Base-by-base conservation (phyloP, 2,888 invertebrate species). In the Ectemnius cavifrons region DNA sequence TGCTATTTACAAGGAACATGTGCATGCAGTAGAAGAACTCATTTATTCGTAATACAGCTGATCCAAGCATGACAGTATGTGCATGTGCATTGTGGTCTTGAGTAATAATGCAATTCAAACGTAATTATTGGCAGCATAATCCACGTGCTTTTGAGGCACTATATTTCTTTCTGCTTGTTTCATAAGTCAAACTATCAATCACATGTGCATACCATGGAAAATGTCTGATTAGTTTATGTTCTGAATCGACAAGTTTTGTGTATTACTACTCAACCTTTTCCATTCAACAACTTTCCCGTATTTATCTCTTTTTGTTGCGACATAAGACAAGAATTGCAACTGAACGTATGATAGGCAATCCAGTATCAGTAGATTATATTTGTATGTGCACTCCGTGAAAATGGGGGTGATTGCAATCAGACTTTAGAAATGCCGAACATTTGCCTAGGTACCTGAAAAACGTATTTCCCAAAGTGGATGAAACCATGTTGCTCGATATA, bases 381-480 rank as follows among this genome's bases (percentile, higher is more conserved):
- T 63, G 47, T 76, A 77, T 63, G 52, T 79, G 68, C 60, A 64
- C 28, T 49, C 52, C 60, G 14, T 18, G 16, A 4, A 52, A 62
- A n/a, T 56, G 62, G 11, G 49, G 6, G 58, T 20, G 65, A 4
- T 65, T 58, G 1, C 49, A 65, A 57, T 63, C 65, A 65, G 28
- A 37, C 49, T 63, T 75, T 63, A 72, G 45, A 70, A 63, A 18
- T 71, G 62, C 56, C 52, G 52, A 58, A 58, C 71, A 62, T 75
- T 79, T 86, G 77, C 80, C 73, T 92, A 97, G 97, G 92, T 97
- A 97, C 91, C 93, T 98, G 92, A 98, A 97, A 91, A 96, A 95
- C 86, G 94, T 97, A 85, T 98, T 97, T 90, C 96, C 97, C 0
- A 95, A 96, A 91, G 97, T 96, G 0, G 97, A 98, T 86, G 97